Evolutionary conservation across 1,140 invertebrate species (phyloP).

Genomic region (Drepana arcuata): DNA sequence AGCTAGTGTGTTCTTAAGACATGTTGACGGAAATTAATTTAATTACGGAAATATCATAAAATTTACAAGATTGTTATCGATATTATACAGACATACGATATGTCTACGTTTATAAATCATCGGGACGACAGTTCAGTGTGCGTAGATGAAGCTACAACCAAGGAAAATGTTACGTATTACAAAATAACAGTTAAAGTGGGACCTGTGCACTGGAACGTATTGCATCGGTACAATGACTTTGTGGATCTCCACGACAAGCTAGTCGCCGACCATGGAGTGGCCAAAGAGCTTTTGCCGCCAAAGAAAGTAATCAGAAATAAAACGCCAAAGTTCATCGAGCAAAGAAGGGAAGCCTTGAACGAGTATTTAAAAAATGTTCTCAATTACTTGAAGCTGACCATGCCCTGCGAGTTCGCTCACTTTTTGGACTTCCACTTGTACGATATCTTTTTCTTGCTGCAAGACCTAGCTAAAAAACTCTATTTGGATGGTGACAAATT

Average conservation of each 20-base stretch:
- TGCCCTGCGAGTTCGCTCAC: slow-evolving; percentile 82
- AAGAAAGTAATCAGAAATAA: slow-evolving; percentile 85
- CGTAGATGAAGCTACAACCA: slow-evolving; percentile 50
- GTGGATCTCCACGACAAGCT: slow-evolving; percentile 88
- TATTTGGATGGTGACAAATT: slow-evolving; percentile 80
- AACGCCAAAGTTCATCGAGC: slow-evolving; percentile 87
- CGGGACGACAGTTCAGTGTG: slow-evolving; percentile 53
- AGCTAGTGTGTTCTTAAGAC: too few relatives aligned
- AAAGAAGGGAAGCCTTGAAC: slow-evolving; percentile 83
- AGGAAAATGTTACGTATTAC: slow-evolving; percentile 67
- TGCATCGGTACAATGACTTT: slow-evolving; percentile 92
- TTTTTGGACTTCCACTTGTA: slow-evolving; percentile 88
- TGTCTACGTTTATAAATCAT: slow-evolving; percentile 57
- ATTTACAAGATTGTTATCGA: too few relatives aligned
- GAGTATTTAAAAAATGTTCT: slow-evolving; percentile 85
- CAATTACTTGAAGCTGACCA: slow-evolving; percentile 79
- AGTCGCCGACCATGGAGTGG: slow-evolving; percentile 82
- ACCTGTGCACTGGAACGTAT: slow-evolving; percentile 84
- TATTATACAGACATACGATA: slow-evolving; percentile 23
- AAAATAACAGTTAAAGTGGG: slow-evolving; percentile 73
- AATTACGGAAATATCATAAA: too few relatives aligned
- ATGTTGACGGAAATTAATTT: too few relatives aligned
- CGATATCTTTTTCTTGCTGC: slow-evolving; percentile 86
- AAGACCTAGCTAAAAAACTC: slow-evolving; percentile 82
- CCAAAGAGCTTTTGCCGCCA: slow-evolving; percentile 88